Evolutionary conservation across 2,113 vertebrate genomes (phyloP), one percentile per base, ranked within the genome.

Genomic region (Lepidothrix coronata): DNA sequence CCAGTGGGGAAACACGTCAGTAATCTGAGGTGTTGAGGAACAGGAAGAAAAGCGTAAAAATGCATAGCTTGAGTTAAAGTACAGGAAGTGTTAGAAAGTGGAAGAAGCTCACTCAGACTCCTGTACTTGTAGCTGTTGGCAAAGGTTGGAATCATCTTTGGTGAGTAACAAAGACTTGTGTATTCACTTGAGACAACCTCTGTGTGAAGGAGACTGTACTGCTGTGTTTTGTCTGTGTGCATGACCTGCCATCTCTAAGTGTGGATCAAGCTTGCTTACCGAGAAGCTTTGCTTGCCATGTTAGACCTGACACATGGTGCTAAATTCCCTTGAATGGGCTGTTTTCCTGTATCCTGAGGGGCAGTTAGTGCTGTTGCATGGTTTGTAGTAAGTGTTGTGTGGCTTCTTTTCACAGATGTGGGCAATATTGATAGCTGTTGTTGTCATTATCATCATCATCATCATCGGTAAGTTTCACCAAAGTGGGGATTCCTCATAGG

Each of bases 401-500:
- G 80, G 74, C 62, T 96, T 77, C 82, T 71, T 52, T 55, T 94
- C 89, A 28, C 98, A 99, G 99, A 99, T 99, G 99, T 99, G 99
- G 99, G 99, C 98, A 67, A 99, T 99, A 95, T 98, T 99, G 94
- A 98, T 99, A 95, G 97, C 98, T 19, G 98, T 99, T 63, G 90
- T 99, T 81, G 28, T 99, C 52, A 91, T 99, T 93, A 95, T 99
- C 94, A 97, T 99, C 95, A 74, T 99, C 97, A 98, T 99, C 98
- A 99, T 99, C 41, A 97, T 99, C 17, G 97, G 99, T 99, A 95
- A 99, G 99, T 99, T 87, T 51, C 67, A 51, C 20, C n/a, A 10
- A 77, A 84, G 25, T 4, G n/a, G 39, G 24, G 33, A 4, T 81
- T 89, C 65, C 23, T 91, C 11, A 4, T 41, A 9, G 41, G 12